phyloP scores from a whole-genome alignment of 2,888 invertebrate genomes.

The Drosophila longiperda region DNA sequence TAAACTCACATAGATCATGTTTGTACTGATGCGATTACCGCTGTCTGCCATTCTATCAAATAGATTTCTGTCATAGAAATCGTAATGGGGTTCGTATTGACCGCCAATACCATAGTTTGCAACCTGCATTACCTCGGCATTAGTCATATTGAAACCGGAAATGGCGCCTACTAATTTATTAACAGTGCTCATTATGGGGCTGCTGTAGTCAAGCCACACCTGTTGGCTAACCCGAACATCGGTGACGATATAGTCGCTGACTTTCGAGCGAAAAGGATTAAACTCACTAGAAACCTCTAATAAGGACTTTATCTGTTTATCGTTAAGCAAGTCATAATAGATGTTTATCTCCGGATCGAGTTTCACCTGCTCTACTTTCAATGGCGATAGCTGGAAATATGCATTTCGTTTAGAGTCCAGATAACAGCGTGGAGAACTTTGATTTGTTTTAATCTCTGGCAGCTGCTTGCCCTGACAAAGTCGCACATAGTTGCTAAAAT shows the following conservation, averaged over 20 bases:
- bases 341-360: constrained; percentile 92
- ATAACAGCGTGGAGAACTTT: constrained; percentile 43
- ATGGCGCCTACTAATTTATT: constrained; percentile 86
- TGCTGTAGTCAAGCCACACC: constrained; percentile 57
- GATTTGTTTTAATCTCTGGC: constrained; percentile 7
- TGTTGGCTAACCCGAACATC: constrained; percentile 45
- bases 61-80: constrained; percentile 87
- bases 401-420: constrained; percentile 85
- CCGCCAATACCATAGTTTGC: constrained; percentile 99
- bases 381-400: constrained; percentile 90
- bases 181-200: constrained; percentile 39
- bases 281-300: constrained; percentile 14
- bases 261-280: constrained; percentile 49
- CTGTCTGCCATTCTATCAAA: fast-evolving
- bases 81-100: constrained; percentile 98
- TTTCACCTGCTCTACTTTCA: constrained; percentile 92
- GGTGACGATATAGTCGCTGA: background rate
- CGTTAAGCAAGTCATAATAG: constrained; percentile 93
- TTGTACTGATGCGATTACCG: constrained; percentile 94
- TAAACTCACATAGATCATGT: constrained; percentile 96
- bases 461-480: constrained; percentile 65
- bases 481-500: constrained; percentile 42
- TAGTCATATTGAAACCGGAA: constrained; percentile 92
- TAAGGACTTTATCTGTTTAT: constrained; percentile 90
- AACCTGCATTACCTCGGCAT: constrained; percentile 97